Evolutionary conservation across 2,797 vertebrate genomes (phyloP), one percentile per base, ranked within the genome.

Genomic region (Sebastes cheni): DNA sequence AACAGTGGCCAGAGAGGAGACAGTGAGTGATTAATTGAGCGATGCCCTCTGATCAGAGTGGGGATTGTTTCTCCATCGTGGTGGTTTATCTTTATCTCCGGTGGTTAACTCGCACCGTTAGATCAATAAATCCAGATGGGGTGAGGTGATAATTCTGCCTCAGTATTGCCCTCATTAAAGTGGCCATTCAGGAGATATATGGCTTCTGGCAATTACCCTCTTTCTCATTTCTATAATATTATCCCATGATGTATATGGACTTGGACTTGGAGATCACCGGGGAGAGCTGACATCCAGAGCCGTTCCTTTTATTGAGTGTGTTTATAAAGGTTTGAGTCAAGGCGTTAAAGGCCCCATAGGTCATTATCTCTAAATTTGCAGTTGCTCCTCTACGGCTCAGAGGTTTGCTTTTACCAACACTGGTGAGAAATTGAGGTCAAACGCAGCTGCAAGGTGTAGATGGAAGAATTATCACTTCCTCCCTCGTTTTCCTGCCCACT

Each of bases 81-180:
- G 83, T 84, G 84, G 84, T 88, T 93, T 93, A 91, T 90, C 88
- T 88, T 87, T 88, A 89, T 92, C 87, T 86, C 79, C 75, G 42
- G 77, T 80, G 84, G 86, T 89, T 88, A 83, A 88, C 88, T 93
- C 80, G 22, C 81, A 81, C 82, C 77, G 72, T 87, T 72, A 22
- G 79, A 90, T 92, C 91, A 66, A 92, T 95, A 91, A 91, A 91
- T 91, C 89, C 82, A 84, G 77, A 91, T 86, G 82, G 68, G 82
- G 36, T 82, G 60, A 78, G 77, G 77, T 46, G 74, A 92, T 93
- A 80, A 90, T 82, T 92, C 90, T 86, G 75, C 81, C 75, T 88
- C 78, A 84, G 87, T 67, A 70, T 66, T 86, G 71, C 79, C 79
- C 84, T 92, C 87, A 85, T 92, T 93, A 90, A 90, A 90, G 60